phyloP scores from a whole-genome alignment of 2,797 vertebrate species.

The Heliangelus exortis region DNA sequence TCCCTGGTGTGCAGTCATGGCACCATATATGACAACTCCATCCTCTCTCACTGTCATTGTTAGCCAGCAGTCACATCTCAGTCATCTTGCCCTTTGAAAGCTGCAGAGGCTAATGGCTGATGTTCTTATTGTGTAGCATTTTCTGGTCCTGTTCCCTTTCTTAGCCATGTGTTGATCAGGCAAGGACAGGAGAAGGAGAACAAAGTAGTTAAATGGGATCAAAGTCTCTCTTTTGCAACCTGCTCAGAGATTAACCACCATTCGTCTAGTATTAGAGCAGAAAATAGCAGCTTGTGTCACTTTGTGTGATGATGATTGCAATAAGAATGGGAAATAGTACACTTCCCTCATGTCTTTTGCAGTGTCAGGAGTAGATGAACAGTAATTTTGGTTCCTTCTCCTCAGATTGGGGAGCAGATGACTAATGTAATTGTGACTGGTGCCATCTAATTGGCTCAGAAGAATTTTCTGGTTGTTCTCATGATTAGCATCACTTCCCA shows the following conservation, averaged over 20 bases:
- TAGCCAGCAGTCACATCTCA: not conserved
- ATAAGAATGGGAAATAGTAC: slow-evolving; percentile 24
- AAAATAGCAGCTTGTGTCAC: slow-evolving; percentile 37
- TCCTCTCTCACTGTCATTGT: not conserved
- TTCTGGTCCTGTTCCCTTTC: not conserved
- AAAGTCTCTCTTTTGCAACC: not conserved
- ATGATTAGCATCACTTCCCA: slow-evolving; percentile 59
- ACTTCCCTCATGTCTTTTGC: slow-evolving; percentile 6
- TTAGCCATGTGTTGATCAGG: not conserved
- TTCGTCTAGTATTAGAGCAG: not conserved
- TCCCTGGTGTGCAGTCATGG: not conserved
- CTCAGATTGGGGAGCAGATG: slow-evolving; percentile 20
- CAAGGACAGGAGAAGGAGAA: not conserved
- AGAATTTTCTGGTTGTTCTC: slow-evolving; percentile 39
- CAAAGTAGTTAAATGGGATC: not conserved
- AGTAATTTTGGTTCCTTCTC: slow-evolving; percentile 58
- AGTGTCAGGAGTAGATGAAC: slow-evolving; percentile 35
- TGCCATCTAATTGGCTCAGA: slow-evolving; percentile 36
- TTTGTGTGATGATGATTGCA: slow-evolving; percentile 3
- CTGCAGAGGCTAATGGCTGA: not conserved
- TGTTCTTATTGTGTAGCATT: not conserved
- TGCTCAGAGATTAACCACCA: not conserved
- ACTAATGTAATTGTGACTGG: slow-evolving; percentile 71
- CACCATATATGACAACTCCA: not conserved
- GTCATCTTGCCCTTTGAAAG: not conserved